Percentiles rank a stretch among this genome's conserved stretches.
These are phyloP conservation scores for Orestias chungarensis DNA, from an alignment of 2,797 vertebrate species.

Conservation along the genomic window DNA sequence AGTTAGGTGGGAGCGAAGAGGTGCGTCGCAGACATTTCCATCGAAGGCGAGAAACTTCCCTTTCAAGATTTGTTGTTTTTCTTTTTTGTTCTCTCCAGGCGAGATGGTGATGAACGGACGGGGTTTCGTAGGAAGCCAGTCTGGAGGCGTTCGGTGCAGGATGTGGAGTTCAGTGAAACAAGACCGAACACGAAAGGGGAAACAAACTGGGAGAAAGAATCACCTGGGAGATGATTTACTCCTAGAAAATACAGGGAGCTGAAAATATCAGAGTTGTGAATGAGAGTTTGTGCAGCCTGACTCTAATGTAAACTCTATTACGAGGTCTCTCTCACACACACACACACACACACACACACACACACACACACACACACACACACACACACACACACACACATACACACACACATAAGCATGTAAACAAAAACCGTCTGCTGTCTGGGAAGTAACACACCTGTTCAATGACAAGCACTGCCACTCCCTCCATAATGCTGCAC, in stretches of 20 bases:
- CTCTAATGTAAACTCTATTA: slow-evolving; percentile 48
- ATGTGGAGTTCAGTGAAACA: slow-evolving; percentile 32
- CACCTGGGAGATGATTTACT: slow-evolving; percentile 51
- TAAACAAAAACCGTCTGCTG: slow-evolving; percentile 73
- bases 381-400: slow-evolving; percentile 63
- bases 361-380: slow-evolving; percentile 46
- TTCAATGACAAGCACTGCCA: slow-evolving; percentile 73
- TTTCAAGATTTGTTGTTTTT: slow-evolving; percentile 13
- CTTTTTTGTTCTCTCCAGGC: no score
- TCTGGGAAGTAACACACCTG: slow-evolving; percentile 78
- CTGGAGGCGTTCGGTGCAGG: slow-evolving; percentile 24
- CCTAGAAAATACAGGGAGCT: slow-evolving; percentile 52
- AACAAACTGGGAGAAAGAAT: slow-evolving; percentile 16
- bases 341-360: slow-evolving; percentile 36
- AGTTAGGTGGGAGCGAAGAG: slow-evolving; percentile 38
- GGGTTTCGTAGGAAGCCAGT: slow-evolving; percentile 18
- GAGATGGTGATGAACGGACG: slow-evolving; percentile 55
- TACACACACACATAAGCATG: slow-evolving; percentile 47
- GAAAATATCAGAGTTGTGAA: slow-evolving; percentile 28
- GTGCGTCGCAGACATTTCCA: slow-evolving; percentile 43
- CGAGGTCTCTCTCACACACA: slow-evolving; percentile 49
- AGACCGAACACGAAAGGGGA: slow-evolving; percentile 28
- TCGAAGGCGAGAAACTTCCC: slow-evolving; percentile 64
- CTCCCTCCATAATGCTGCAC: slow-evolving; percentile 76
- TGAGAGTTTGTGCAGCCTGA: slow-evolving; percentile 31